Evolutionary conservation across 2,888 invertebrate species (phyloP).

Genomic region (Dascillus cervinus): DNA sequence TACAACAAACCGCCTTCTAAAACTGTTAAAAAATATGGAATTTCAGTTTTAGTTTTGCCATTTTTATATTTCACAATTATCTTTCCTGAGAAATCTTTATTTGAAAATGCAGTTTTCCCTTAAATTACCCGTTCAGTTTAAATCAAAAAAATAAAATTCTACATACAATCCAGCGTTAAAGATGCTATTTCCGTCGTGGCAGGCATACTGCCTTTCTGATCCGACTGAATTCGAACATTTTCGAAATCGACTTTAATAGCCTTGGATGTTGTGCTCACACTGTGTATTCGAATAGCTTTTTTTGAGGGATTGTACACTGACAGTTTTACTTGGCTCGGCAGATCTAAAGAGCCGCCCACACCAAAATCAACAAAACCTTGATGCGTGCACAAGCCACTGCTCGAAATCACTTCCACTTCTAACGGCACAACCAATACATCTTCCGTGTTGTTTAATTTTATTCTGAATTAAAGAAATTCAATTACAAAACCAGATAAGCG

Average conservation of each 20-base stretch:
- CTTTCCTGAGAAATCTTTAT: slow-evolving; percentile 50
- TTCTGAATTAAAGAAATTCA: too few relatives aligned
- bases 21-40: slow-evolving; percentile 59
- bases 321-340: slow-evolving; percentile 52
- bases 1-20: slow-evolving; percentile 52
- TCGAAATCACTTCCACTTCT: slow-evolving; percentile 68
- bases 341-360: slow-evolving; percentile 63
- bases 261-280: slow-evolving; percentile 54
- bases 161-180: slow-evolving; percentile 64
- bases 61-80: slow-evolving; percentile 48
- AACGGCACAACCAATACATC: slow-evolving; percentile 72
- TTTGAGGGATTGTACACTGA: slow-evolving; percentile 60
- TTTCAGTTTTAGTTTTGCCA: slow-evolving; percentile 43
- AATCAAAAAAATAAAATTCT: slow-evolving; percentile 4
- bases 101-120: slow-evolving; percentile 51
- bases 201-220: slow-evolving; percentile 41
- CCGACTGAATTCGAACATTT: slow-evolving; percentile 57
- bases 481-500: slow-evolving; percentile 1
- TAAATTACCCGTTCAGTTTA: slow-evolving; percentile 17
- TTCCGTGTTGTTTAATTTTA: slow-evolving; percentile 60
- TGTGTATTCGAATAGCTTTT: slow-evolving; percentile 58
- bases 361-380: slow-evolving; percentile 76
- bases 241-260: slow-evolving; percentile 61
- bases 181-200: slow-evolving; percentile 52
- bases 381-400: slow-evolving; percentile 69